Conservation (phyloP, 1,140 invertebrate species). For the Pectinophora gossypiella region DNA sequence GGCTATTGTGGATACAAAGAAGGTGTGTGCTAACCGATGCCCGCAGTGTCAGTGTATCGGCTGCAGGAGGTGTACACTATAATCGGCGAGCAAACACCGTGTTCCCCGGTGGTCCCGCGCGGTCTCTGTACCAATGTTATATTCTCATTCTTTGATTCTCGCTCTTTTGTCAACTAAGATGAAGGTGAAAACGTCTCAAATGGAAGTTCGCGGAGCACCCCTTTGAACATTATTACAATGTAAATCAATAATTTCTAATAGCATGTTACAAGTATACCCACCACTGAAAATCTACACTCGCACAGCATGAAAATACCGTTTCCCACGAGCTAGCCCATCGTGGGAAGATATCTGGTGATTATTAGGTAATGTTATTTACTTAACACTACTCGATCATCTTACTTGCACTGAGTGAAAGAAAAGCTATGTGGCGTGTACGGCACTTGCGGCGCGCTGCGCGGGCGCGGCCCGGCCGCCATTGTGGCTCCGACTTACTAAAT, state of each 20-base stretch:
- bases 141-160: slow-evolving; percentile 21
- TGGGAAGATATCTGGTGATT: slow-evolving; percentile 19
- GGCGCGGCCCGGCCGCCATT: slow-evolving; percentile 47
- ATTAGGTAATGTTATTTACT: slow-evolving; percentile 20
- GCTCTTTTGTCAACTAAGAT: slow-evolving; percentile 14
- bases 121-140: slow-evolving; percentile 24
- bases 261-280: slow-evolving; percentile 9
- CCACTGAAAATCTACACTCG: slow-evolving; percentile 7
- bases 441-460: slow-evolving; percentile 23
- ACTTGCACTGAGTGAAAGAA: slow-evolving; percentile 30
- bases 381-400: slow-evolving; percentile 22
- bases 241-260: no score
- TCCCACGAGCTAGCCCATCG: slow-evolving; percentile 6
- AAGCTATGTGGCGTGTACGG: slow-evolving; percentile 30
- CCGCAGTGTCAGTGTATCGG: no score
- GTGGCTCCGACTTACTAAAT: slow-evolving; percentile 68
- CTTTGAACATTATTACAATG: no score
- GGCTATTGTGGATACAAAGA: no score
- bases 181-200: slow-evolving; percentile 14
- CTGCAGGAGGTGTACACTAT: not conserved
- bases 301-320: no score
- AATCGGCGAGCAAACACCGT: not conserved
- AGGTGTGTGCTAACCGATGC: no score
- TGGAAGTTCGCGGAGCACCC: no score
- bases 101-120: slow-evolving; percentile 11